phyloP scores from a whole-genome alignment of 2,888 invertebrate genomes.

The Polydrusus tereticollis region DNA sequence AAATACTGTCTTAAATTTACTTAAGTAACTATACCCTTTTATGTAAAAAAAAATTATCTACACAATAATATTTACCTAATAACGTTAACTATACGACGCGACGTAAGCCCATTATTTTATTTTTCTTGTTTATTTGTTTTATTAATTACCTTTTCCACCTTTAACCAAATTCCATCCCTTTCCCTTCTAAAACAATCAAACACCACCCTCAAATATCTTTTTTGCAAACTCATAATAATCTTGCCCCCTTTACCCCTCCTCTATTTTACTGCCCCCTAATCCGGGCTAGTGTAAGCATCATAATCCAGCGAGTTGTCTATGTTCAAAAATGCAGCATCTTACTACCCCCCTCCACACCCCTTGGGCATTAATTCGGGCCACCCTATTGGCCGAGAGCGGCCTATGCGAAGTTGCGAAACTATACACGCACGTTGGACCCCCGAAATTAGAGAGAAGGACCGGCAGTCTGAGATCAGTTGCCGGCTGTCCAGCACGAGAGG shows the following conservation, averaged over 20 bases:
- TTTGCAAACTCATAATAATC: constrained; percentile 39
- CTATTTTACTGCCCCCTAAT: constrained; percentile 20
- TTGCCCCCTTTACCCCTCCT: constrained; percentile 7
- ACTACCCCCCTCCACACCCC: constrained; percentile 62
- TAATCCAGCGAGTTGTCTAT: constrained; percentile 58
- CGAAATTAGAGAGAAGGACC: constrained; percentile 43
- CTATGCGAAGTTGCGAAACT: constrained; percentile 65
- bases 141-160: constrained; percentile 41
- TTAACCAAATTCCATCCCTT: constrained; percentile 28
- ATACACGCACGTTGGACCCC: constrained; percentile 57
- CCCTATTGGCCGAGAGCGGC: constrained; percentile 66
- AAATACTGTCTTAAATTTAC: too few relatives aligned
- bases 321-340: constrained; percentile 67
- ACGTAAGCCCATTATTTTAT: constrained; percentile 4
- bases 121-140: constrained; percentile 35
- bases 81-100: too few relatives aligned
- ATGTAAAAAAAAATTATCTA: too few relatives aligned
- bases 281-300: constrained; percentile 56
- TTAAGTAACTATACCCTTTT: too few relatives aligned
- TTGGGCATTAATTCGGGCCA: constrained; percentile 61
- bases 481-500: constrained; percentile 40
- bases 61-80: too few relatives aligned
- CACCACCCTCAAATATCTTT: constrained; percentile 26
- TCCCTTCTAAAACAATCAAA: constrained; percentile 15
- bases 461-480: constrained; percentile 39